phyloP scores from a whole-genome alignment of 2,888 invertebrate species.

The Rhyacophila evoluta region DNA sequence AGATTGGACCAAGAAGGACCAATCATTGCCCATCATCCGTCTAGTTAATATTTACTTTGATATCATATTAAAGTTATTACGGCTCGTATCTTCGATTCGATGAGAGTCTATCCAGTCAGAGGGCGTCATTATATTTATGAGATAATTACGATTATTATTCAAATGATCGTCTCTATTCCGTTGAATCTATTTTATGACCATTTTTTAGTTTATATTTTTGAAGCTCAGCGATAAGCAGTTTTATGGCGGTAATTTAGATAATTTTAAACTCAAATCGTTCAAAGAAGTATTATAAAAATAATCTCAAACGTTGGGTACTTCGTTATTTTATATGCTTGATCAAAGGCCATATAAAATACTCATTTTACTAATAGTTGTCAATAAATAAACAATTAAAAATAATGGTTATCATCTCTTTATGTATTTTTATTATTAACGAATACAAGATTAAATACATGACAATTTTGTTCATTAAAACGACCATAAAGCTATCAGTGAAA shows the following conservation, averaged over 20 bases:
- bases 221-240: not conserved
- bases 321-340: not conserved
- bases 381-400: slow-evolving; percentile 14
- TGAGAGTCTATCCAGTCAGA: not conserved
- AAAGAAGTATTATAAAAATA: not conserved
- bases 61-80: slow-evolving; percentile 9
- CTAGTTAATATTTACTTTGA: slow-evolving; percentile 22
- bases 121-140: slow-evolving; percentile 3
- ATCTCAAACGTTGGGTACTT: not conserved
- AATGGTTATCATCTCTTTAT: not conserved
- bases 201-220: not conserved
- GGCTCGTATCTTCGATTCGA: not conserved
- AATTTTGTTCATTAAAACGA: not conserved
- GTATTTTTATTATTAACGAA: not conserved
- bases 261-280: not conserved
- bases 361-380: not conserved
- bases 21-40: slow-evolving; percentile 2
- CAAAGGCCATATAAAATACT: not conserved
- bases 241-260: not conserved
- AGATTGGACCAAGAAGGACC: not conserved
- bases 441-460: too few species aligned
- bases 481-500: not conserved
- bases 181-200: not conserved
- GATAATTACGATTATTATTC: slow-evolving; percentile 7
- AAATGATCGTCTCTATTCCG: not conserved